Conservation (phyloP, 2,888 invertebrate species). For the Margaritifera margaritifera region DNA sequence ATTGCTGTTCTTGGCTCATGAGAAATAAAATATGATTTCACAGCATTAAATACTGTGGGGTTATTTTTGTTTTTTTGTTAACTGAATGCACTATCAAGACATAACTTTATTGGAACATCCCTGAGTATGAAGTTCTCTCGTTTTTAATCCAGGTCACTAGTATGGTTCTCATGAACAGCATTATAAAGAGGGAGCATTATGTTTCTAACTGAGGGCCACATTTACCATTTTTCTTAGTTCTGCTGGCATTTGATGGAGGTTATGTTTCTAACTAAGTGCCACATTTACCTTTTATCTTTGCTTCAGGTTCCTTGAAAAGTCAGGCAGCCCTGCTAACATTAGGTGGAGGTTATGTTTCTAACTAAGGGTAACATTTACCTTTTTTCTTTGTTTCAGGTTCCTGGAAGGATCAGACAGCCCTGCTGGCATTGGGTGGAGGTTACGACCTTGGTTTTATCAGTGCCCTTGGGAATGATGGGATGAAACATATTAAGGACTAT, state of each 20-base stretch:
- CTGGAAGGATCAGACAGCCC: constrained; percentile 33
- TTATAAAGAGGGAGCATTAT: too few relatives aligned
- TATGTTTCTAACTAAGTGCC: neutral
- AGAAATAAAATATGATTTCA: too few relatives aligned
- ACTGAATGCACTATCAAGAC: too few relatives aligned
- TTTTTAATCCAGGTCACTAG: too few relatives aligned
- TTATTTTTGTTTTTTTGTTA: too few relatives aligned
- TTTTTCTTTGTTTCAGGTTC: constrained; percentile 1
- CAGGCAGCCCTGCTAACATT: neutral
- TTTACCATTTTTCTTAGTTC: too few relatives aligned
- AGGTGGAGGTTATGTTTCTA: neutral
- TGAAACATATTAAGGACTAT: constrained; percentile 48
- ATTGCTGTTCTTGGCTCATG: too few relatives aligned
- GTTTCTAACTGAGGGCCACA: too few relatives aligned
- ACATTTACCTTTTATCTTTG: neutral
- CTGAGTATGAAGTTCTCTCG: too few relatives aligned
- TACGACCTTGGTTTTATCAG: constrained; percentile 63
- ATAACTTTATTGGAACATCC: too few relatives aligned
- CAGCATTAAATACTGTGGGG: too few relatives aligned
- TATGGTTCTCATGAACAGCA: too few relatives aligned
- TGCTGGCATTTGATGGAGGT: neutral
- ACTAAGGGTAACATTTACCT: neutral
- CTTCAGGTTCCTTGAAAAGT: neutral
- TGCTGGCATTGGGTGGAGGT: constrained; percentile 66
- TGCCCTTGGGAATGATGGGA: constrained; percentile 52